Conservation (phyloP, 37 sponge, comb jelly and placozoan genomes). For the Spongilla lacustris region DNA sequence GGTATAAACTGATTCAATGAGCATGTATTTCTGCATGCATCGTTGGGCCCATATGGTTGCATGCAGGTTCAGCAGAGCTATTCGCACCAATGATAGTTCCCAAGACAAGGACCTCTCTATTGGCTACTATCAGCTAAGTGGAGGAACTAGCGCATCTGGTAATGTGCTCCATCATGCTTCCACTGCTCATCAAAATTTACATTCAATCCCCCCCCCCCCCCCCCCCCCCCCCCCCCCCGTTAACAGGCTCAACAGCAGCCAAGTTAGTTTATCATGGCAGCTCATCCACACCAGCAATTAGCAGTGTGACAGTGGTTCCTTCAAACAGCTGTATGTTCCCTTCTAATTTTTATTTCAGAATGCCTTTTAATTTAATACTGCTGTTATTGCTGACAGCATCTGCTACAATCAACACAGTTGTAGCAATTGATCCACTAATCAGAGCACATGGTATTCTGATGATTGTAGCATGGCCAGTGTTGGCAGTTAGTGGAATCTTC, state of each 20-base stretch:
- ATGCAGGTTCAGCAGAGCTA: neutral
- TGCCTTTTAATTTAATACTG: neutral
- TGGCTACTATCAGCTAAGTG: neutral
- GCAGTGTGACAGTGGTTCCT: neutral
- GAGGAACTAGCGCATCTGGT: neutral
- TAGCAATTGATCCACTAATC: neutral
- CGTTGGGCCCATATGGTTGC: neutral
- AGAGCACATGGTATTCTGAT: constrained; percentile 34
- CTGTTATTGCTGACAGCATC: too few relatives aligned
- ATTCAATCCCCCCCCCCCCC: too few relatives aligned
- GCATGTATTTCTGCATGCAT: neutral
- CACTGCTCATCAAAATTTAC: too few relatives aligned
- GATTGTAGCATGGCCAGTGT: constrained; percentile 29
- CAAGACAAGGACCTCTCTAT: neutral
- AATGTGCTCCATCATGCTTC: neutral
- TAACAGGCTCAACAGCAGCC: neutral
- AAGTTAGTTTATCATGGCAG: neutral
- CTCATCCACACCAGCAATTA: neutral
- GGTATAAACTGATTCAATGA: too few relatives aligned
- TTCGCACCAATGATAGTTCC: neutral
- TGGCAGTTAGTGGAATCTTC: constrained; percentile 30
- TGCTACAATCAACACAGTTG: neutral
- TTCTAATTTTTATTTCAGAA: neutral
- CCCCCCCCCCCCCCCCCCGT: neutral
- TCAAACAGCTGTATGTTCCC: neutral